A percentile compares a stretch with the other conserved stretches of the same genome.
Conservation (phyloP, 2,113 vertebrate genomes). For the Varanus salvator region DNA sequence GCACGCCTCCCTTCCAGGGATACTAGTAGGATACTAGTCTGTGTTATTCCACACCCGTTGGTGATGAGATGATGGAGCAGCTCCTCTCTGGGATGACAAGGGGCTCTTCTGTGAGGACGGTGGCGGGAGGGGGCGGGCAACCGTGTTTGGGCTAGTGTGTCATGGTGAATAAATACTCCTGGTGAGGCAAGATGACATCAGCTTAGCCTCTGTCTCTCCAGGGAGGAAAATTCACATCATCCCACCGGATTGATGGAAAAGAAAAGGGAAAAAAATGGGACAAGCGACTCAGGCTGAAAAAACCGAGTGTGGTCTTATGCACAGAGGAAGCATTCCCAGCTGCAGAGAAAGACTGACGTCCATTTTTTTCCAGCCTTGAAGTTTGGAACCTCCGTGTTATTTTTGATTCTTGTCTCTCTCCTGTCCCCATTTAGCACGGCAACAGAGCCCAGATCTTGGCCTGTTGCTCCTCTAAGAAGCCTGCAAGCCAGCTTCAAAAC, state of each 20-base stretch:
- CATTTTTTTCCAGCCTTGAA: not conserved
- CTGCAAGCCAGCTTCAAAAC: too few relatives aligned
- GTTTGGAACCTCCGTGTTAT: not conserved
- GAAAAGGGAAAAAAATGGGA: not conserved
- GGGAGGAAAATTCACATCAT: not conserved
- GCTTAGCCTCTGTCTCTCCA: not conserved
- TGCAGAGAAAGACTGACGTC: not conserved
- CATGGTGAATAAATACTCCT: not conserved
- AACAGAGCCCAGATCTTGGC: too few relatives aligned
- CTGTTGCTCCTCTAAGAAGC: too few relatives aligned
- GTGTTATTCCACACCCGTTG: not conserved
- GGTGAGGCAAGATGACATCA: not conserved
- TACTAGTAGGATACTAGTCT: rapidly evolving
- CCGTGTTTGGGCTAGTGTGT: not conserved
- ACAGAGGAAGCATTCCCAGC: not conserved
- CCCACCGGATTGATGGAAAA: not conserved
- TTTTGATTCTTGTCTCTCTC: not conserved
- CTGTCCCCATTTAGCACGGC: too few relatives aligned
- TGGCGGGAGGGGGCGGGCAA: not conserved
- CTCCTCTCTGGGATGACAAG: not conserved
- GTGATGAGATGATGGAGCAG: conserved; percentile 6
- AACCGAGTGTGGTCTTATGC: not conserved
- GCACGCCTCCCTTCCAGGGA: not conserved
- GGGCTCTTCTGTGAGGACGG: not conserved
- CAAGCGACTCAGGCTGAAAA: not conserved